Evolutionary conservation across 2,113 vertebrate species (phyloP).

Genomic region (Cottus gobio): DNA sequence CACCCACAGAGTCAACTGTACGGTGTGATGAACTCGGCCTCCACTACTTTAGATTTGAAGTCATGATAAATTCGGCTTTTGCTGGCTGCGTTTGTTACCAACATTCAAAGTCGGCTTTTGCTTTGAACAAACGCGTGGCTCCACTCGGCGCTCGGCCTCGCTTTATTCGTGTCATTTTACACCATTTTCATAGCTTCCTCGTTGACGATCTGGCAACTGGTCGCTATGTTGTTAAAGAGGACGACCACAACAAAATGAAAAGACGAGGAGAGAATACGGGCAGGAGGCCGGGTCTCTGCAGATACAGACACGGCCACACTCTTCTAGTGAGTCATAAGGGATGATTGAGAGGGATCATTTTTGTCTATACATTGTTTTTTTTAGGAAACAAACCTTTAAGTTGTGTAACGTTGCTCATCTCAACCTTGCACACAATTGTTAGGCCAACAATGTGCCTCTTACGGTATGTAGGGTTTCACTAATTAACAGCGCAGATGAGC

Average conservation of each 20-base stretch:
- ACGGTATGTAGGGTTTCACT: neutral
- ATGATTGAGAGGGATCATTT: neutral
- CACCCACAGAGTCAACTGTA: neutral
- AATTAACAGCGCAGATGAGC: neutral
- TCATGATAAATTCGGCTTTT: neutral
- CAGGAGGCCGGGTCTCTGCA: neutral
- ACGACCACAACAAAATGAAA: neutral
- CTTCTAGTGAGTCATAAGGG: neutral
- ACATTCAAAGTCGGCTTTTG: too few relatives aligned
- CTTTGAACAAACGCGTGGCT: neutral
- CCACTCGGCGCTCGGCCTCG: neutral
- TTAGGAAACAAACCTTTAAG: neutral
- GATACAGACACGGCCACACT: neutral
- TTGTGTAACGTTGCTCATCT: neutral
- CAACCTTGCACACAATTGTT: neutral
- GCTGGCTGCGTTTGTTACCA: neutral
- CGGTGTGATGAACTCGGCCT: too few relatives aligned
- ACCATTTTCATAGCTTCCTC: neutral
- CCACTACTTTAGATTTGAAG: neutral
- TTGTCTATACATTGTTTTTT: neutral
- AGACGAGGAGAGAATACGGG: neutral
- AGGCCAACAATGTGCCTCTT: neutral
- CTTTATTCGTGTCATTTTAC: neutral
- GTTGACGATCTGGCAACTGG: neutral
- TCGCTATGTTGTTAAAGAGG: neutral